These are phyloP conservation scores for Tricholaema leucomelas DNA, from an alignment of 2,113 vertebrate species.

Conservation along the genomic window DNA sequence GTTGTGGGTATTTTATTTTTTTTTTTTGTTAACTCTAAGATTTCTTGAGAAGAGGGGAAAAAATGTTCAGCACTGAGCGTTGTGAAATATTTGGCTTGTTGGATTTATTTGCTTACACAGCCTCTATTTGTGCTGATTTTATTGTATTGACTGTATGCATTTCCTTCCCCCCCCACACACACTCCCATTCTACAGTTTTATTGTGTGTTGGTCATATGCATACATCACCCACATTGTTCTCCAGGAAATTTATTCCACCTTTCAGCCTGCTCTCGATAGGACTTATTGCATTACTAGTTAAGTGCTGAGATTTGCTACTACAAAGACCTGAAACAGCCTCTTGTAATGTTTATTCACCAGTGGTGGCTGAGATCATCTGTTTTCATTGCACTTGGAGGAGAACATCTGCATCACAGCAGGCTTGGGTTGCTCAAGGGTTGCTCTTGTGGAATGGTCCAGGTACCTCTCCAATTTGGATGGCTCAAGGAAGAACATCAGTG, in stretches of 20 bases:
- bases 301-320: slow-evolving; percentile 72
- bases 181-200: slow-evolving; percentile 77
- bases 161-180: slow-evolving; percentile 62
- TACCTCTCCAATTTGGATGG: accelerated
- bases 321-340: slow-evolving; percentile 53
- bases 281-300: slow-evolving; percentile 73
- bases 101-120: slow-evolving; percentile 80
- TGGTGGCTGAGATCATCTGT: background rate
- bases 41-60: slow-evolving; percentile 31
- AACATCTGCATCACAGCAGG: background rate
- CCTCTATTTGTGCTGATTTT: slow-evolving; percentile 79
- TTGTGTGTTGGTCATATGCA: slow-evolving; percentile 75
- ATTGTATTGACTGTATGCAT: slow-evolving; percentile 79
- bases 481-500: background rate
- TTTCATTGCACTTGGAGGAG: background rate
- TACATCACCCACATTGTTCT: slow-evolving; percentile 81
- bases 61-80: background rate
- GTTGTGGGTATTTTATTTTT: no score
- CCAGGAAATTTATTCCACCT: slow-evolving; percentile 77
- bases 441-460: accelerated
- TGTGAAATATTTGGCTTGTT: slow-evolving; percentile 76
- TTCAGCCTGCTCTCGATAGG: slow-evolving; percentile 76
- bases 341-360: slow-evolving; percentile 61
- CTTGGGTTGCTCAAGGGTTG: background rate
- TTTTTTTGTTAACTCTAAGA: slow-evolving; percentile 35